Base-by-base conservation (phyloP, 37 sponge, comb jelly and placozoan species). In the Hexactinellida sp. region DNA sequence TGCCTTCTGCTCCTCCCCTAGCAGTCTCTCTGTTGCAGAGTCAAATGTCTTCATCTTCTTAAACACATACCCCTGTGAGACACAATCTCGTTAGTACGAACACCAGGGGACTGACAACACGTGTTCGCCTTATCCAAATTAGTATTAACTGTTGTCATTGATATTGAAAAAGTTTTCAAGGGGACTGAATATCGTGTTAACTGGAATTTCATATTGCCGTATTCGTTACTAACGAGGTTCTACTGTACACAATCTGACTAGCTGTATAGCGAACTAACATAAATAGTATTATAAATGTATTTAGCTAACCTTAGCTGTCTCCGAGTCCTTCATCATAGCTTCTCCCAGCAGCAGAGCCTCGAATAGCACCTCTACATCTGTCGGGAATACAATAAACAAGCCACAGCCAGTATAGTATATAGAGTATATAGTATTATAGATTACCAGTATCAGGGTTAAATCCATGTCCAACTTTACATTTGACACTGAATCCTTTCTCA, bases 401-500 rank as follows among this genome's bases (percentile, higher is more conserved):
- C n/a, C n/a, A n/a, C n/a, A n/a, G n/a, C n/a, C n/a, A n/a, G n/a
- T n/a, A n/a, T n/a, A n/a, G n/a, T n/a, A n/a, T n/a, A n/a, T n/a
- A n/a, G n/a, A n/a, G n/a, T n/a, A n/a, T n/a, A n/a, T n/a, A n/a
- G n/a, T n/a, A n/a, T n/a, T n/a, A n/a, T n/a, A n/a, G 16, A 47
- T 47, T 84, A 93, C 93, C 93, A 34, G 84, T 84, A 16, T 83
- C 90, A 51, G 51, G 82, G 54, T 90, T 83, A 35, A 92, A 85
- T 36, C 89, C 91, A 51, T 85, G 38, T 25, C 92, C 95, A 32
- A 95, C 9, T 85, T 92, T 93, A 36, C 82, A 91, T 34, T 36
- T 91, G 36, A 90, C 90, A 10, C 32, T 85, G 34, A 95, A 86
- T 28, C 94, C 97, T 83, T 76, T 90, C 37, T 89, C 89, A 30